Evolutionary conservation across 2,113 vertebrate genomes (phyloP).

Genomic region (Genyomyrus donnyi): DNA sequence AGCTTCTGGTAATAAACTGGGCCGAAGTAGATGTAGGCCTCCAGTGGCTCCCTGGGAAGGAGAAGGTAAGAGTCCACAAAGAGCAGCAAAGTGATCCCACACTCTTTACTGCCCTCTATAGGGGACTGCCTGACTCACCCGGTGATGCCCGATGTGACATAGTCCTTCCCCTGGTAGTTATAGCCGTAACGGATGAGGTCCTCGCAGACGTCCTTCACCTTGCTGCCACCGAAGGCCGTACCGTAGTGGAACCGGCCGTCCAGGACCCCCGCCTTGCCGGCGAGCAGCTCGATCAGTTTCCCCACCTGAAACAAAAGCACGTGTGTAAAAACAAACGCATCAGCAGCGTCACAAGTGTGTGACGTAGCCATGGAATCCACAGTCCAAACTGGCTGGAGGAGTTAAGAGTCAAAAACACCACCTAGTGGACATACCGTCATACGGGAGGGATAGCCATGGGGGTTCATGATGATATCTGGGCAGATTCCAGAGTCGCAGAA

Average conservation of each 20-base stretch:
- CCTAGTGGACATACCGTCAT: constrained; percentile 79
- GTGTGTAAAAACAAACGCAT: not conserved
- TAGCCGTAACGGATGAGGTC: constrained; percentile 93
- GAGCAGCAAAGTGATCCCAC: not conserved
- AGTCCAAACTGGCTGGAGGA: not conserved
- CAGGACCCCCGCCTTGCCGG: constrained; percentile 88
- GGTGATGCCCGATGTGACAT: constrained; percentile 95
- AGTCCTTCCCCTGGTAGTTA: constrained; percentile 97
- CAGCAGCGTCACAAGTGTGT: not conserved
- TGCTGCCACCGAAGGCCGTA: constrained; percentile 94
- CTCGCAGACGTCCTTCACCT: constrained; percentile 96
- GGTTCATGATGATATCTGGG: constrained; percentile 98
- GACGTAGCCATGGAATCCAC: not conserved
- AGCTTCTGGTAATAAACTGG: constrained; percentile 98
- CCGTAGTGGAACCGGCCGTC: constrained; percentile 94
- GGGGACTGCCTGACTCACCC: constrained; percentile 62
- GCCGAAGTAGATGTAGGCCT: constrained; percentile 96
- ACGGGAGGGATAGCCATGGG: constrained; percentile 93
- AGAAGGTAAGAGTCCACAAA: not conserved
- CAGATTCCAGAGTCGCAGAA: constrained; percentile 95
- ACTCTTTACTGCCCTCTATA: not conserved
- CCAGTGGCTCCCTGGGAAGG: constrained; percentile 78
- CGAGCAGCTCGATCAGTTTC: constrained; percentile 90
- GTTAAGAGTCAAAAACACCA: not conserved
- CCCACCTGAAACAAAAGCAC: constrained; percentile 69